phyloP scores from a whole-genome alignment of 2,888 invertebrate species.

The Aproaerema taeniolella region DNA sequence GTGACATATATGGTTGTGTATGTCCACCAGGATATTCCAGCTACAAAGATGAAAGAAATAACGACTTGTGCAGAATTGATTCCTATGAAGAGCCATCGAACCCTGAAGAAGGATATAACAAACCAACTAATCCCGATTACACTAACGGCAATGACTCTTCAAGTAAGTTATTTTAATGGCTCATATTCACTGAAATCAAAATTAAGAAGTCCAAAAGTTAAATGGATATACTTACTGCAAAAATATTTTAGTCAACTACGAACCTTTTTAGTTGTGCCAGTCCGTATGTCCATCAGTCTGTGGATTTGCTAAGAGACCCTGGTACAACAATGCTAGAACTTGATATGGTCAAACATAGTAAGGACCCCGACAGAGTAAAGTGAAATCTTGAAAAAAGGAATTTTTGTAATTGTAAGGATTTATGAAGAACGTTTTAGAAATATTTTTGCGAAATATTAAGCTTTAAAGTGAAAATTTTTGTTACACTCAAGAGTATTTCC shows the following conservation, averaged over 20 bases:
- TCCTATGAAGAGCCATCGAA: constrained; percentile 13
- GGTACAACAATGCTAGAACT: too few relatives aligned
- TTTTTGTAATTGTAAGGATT: too few relatives aligned
- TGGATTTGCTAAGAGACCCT: too few relatives aligned
- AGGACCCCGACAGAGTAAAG: too few relatives aligned
- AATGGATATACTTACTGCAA: neutral
- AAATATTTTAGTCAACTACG: too few relatives aligned
- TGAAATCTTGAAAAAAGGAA: too few relatives aligned
- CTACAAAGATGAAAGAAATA: constrained; percentile 45
- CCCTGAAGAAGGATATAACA: constrained; percentile 10
- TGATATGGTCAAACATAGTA: too few relatives aligned
- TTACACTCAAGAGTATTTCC: too few relatives aligned
- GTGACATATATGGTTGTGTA: constrained; percentile 40
- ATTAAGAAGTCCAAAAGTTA: neutral
- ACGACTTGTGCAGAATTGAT: constrained; percentile 48
- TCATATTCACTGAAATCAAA: constrained; percentile 3
- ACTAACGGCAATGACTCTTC: constrained; percentile 27
- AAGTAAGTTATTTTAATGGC: constrained; percentile 37
- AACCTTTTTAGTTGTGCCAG: constrained; percentile 40
- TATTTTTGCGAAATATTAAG: too few relatives aligned
- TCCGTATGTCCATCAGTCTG: constrained; percentile 93
- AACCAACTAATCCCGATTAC: constrained; percentile 9
- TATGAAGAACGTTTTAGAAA: too few relatives aligned
- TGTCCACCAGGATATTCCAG: constrained; percentile 55
- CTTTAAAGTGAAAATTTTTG: too few relatives aligned